Evolutionary conservation across 1,140 invertebrate species (phyloP).

Genomic region (Calycopis cecrops): DNA sequence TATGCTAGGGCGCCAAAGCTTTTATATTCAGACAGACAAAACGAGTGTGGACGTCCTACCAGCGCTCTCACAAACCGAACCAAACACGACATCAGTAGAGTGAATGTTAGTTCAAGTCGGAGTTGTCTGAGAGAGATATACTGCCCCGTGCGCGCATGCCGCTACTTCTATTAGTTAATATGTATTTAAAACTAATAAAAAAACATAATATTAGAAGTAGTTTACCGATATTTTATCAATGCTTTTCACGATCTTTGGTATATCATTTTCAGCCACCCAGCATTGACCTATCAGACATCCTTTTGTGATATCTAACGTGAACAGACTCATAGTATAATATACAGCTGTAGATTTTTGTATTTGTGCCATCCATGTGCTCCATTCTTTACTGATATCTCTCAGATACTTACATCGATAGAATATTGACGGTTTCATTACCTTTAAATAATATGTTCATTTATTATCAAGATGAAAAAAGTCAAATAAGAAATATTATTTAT

Average conservation of each 20-base stretch:
- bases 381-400: conserved; percentile 87
- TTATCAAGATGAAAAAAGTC: too few species aligned
- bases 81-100: too few species aligned
- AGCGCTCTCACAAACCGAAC: too few species aligned
- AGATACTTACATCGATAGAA: conserved; percentile 92
- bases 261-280: conserved; percentile 89
- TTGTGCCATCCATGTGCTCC: conserved; percentile 90
- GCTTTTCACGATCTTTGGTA: conserved; percentile 85
- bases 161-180: too few species aligned
- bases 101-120: too few species aligned
- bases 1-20: too few species aligned
- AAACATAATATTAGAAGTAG: neutral
- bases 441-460: neutral
- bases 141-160: too few species aligned
- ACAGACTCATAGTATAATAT: conserved; percentile 75
- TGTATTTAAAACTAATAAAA: neutral
- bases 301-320: conserved; percentile 86
- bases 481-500: too few species aligned
- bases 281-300: conserved; percentile 93
- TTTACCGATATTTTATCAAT: conserved; percentile 89
- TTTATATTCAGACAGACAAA: too few species aligned
- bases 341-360: conserved; percentile 89
- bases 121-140: too few species aligned
- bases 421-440: conserved; percentile 89
- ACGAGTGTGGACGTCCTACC: too few species aligned